Evolutionary conservation across 2,113 vertebrate species (phyloP).

Genomic region (Pitta sordida): DNA sequence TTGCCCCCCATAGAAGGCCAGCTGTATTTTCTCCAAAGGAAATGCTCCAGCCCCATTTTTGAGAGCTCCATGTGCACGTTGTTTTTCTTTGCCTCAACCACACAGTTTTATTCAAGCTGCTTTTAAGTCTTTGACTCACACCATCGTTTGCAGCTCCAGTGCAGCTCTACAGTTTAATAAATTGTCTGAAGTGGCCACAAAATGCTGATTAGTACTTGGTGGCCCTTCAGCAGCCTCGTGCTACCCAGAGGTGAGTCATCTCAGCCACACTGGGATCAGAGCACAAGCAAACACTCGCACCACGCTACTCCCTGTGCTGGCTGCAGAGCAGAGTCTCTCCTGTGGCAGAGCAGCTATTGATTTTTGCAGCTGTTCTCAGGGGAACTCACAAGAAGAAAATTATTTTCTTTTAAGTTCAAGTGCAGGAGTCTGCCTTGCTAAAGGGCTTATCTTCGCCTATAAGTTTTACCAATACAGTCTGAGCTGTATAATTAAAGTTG

Average conservation of each 20-base stretch:
- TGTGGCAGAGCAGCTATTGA: not conserved
- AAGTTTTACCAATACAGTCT: not conserved
- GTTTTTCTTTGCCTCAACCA: not conserved
- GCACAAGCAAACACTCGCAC: not conserved
- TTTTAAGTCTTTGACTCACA: not conserved
- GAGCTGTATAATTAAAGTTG: not conserved
- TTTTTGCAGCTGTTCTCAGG: not conserved
- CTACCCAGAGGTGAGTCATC: rapidly evolving
- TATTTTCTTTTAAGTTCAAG: constrained; percentile 8
- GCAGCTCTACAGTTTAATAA: not conserved
- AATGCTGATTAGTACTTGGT: not conserved
- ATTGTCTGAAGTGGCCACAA: rapidly evolving
- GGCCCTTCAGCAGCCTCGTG: not conserved
- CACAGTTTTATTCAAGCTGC: not conserved
- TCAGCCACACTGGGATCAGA: rapidly evolving
- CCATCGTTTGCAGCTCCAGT: not conserved
- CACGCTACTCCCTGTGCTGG: not conserved
- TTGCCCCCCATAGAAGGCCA: not conserved
- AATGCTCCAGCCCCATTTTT: rapidly evolving
- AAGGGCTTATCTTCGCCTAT: not conserved
- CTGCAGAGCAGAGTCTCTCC: not conserved
- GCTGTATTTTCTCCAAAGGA: not conserved
- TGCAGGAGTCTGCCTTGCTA: constrained; percentile 9
- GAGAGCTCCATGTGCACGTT: not conserved
- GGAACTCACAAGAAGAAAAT: constrained; percentile 1